phyloP scores from a whole-genome alignment of 2,113 vertebrate genomes.

The Hippocampus barbouri region DNA sequence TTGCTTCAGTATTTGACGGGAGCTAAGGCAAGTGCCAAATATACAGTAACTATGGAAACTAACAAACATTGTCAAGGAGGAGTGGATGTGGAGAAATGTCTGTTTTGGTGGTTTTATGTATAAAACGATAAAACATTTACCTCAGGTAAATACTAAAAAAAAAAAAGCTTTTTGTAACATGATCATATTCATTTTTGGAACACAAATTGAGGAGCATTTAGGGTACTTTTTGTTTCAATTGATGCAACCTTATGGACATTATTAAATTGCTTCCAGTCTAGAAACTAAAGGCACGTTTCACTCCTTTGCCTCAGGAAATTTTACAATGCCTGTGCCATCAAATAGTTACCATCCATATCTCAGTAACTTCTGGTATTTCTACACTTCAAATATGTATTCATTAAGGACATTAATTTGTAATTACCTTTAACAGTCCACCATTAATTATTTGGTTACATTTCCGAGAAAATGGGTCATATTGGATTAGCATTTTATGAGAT shows the following conservation, averaged over 20 bases:
- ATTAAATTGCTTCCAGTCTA: too few species aligned
- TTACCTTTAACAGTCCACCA: not conserved
- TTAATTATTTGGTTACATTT: not conserved
- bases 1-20: slow-evolving; percentile 29
- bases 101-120: too few species aligned
- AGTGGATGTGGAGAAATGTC: not conserved
- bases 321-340: not conserved
- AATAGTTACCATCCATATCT: not conserved
- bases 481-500: not conserved
- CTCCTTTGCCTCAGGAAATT: not conserved
- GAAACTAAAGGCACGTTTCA: not conserved
- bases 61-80: not conserved
- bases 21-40: not conserved
- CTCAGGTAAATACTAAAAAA: too few species aligned
- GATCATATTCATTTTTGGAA: too few species aligned
- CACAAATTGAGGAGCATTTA: too few species aligned
- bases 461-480: not conserved
- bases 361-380: not conserved
- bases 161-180: not conserved
- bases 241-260: too few species aligned
- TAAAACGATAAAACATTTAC: too few species aligned
- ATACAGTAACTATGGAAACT: not conserved
- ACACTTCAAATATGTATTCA: too few species aligned
- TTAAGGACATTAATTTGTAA: not conserved
- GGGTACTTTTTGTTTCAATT: too few species aligned